Evolutionary conservation across 64 coral and sea anemone genomes (phyloP), one percentile per base, ranked within the genome.

Genomic region (Stichodactyla mertensii): DNA sequence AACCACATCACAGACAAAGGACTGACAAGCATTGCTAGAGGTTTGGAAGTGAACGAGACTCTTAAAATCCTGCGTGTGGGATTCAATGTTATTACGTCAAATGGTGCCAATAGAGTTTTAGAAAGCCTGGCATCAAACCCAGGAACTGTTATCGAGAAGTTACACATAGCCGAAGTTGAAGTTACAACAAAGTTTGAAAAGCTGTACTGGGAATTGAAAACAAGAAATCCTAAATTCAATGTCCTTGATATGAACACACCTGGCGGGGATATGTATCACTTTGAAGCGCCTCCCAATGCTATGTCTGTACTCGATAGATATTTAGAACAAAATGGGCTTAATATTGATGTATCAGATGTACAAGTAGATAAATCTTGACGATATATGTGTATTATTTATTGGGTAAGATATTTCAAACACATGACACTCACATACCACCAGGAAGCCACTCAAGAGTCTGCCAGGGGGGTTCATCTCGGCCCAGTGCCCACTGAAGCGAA

Each of bases 1-100:
- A 97, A 97, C 60, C 94, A 87, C 4, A 97, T 97, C 23, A 93
- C 94, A 18, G 91, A 97, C 61, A 85, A 87, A 14, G 94, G 94
- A 15, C 83, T 93, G 85, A 84, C 78, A 77, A 87, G 86, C 53
- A 31, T 97, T n/a, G 85, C 94, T 6, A 84, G 58, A 31, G 88
- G 94, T 66, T 85, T 97, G 71, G 91, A 97, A 87, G 59, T 82
- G 4, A 97, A 93, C 86, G 88, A 92, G 6, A 93, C 91, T 4
- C 69, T 97, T 11, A 85, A 79, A 64, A 61, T 87, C 51, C 79
- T 97, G 6, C 77, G 77, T 20, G 86, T 87, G 36, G 94, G 94
- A 11, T 93, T 61, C 54, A 97, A 97, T 70, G 61, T 93, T 12
- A 64, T 97, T 52, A 90, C 94, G 10, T 45, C 85, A 31, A 84